Conservation (phyloP, 2,888 invertebrate species). For the Meteorus cinctellus region DNA sequence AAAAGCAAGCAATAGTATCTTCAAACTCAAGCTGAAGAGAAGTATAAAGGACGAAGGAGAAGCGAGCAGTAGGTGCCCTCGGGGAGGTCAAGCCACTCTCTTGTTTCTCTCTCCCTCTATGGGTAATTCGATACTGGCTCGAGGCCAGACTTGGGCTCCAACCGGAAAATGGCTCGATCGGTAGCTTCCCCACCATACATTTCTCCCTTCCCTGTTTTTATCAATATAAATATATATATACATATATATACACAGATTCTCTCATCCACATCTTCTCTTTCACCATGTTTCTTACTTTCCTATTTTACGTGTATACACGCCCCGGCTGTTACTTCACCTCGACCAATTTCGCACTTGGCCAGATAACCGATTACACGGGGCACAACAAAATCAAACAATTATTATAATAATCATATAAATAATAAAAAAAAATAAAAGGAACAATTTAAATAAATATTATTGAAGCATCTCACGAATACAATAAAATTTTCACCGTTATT, state of each 20-base stretch:
- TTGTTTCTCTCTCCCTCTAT: conserved; percentile 27
- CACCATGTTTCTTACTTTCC: background rate
- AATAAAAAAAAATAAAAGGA: background rate
- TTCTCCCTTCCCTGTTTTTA: background rate
- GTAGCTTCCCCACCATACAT: conserved; percentile 15
- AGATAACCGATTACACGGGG: background rate
- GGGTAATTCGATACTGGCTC: conserved; percentile 63
- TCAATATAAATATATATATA: conserved; percentile 16
- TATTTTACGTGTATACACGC: conserved; percentile 15
- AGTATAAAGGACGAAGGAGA: conserved; percentile 10
- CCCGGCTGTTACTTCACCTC: conserved; percentile 23
- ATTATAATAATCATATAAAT: background rate
- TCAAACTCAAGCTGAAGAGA: background rate
- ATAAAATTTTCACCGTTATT: conserved; percentile 20
- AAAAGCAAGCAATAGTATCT: background rate
- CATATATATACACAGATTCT: background rate
- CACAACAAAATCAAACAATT: background rate
- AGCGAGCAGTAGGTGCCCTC: conserved; percentile 33
- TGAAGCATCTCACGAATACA: background rate
- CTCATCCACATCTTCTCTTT: conserved; percentile 4
- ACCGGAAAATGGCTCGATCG: conserved; percentile 56
- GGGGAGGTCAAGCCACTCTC: conserved; percentile 49
- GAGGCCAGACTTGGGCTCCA: conserved; percentile 53
- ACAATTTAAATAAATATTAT: background rate
- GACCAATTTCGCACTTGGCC: conserved; percentile 14